Percentiles rank a stretch among this genome's conserved stretches.
Evolutionary conservation across 2,888 invertebrate genomes (phyloP).

Genomic region (Tetrapedia diversipes): DNA sequence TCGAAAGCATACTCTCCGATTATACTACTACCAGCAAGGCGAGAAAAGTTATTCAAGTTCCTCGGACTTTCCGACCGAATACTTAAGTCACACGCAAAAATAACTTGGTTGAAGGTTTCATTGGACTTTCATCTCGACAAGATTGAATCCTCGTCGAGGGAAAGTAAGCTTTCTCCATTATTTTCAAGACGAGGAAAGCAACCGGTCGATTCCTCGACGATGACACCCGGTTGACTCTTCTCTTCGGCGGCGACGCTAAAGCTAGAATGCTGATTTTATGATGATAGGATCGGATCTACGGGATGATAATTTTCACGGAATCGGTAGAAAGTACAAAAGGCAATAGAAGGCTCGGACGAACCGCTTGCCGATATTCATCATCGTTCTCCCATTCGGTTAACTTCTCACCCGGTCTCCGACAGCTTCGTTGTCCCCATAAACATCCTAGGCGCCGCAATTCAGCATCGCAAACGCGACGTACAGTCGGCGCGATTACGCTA

Average conservation of each 20-base stretch:
- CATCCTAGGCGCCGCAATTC: background rate
- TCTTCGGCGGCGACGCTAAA: background rate
- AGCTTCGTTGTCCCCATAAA: constrained; percentile 6
- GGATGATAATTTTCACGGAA: constrained; percentile 54
- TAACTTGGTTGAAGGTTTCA: background rate
- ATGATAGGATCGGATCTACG: constrained; percentile 47
- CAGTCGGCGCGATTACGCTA: constrained; percentile 33
- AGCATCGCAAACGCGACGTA: constrained; percentile 15
- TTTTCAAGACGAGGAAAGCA: constrained; percentile 12
- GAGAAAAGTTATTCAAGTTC: constrained; percentile 15
- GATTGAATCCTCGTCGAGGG: constrained; percentile 31
- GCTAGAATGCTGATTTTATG: constrained; percentile 49
- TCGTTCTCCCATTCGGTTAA: constrained; percentile 53
- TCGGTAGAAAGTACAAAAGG: constrained; percentile 39
- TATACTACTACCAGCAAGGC: background rate
- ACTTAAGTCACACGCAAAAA: constrained; percentile 7
- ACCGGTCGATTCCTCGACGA: constrained; percentile 38
- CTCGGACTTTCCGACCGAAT: background rate
- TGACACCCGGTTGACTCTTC: constrained; percentile 28
- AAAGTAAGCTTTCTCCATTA: background rate
- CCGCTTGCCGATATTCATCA: constrained; percentile 50
- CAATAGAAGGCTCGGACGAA: constrained; percentile 34
- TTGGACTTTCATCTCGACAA: constrained; percentile 10
- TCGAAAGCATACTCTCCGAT: background rate
- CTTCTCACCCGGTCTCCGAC: constrained; percentile 14